Evolutionary conservation across 1,140 invertebrate species (phyloP), one percentile per base, ranked within the genome.

Genomic region (Plodia interpunctella): DNA sequence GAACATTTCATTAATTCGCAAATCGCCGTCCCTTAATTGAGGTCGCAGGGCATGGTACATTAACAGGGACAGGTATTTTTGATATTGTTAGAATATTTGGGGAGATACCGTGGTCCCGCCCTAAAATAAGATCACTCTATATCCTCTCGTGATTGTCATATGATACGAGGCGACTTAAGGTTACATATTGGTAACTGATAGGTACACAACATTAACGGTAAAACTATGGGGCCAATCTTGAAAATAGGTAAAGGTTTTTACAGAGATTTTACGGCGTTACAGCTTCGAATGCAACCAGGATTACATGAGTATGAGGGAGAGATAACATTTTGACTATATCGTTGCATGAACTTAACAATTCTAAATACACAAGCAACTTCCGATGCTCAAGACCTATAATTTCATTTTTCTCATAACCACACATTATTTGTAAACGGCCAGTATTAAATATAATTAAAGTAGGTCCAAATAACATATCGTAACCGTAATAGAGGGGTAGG

Each of bases 361-460:
- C 32, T 9, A 35, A 35, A 35, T 35, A 3, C 13, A 35, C 32
- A 35, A 13, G 32, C 32, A 35, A 35, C 32, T 35, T 35, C 32
- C 32, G 32, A 3, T 10, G 9, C 32, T 28, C 38, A 49, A 56
- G 61, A 60, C 65, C 66, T 71, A 69, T 71, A 70, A 76, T 78
- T 71, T 68, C 51, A 53, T 58, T 63, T 59, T 66, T 63, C 69
- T 64, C 69, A 76, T 68, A 71, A 66, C 64, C 54, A 63, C 64
- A 60, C 60, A 74, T 78, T 76, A 80, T 76, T 77, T 76, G 69
- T 80, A 74, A 80, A 76, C 70, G 75, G 61, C 63, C 60, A 70
- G 63, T 66, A 79, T 81, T 81, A 79, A 70, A 57, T 63, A 57
- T 65, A 76, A 82, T 82, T 82, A 80, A 76, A 67, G 30, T 61